These are phyloP conservation scores for Meles meles DNA, from an alignment of 2,113 vertebrate species.

Conservation along the genomic window DNA sequence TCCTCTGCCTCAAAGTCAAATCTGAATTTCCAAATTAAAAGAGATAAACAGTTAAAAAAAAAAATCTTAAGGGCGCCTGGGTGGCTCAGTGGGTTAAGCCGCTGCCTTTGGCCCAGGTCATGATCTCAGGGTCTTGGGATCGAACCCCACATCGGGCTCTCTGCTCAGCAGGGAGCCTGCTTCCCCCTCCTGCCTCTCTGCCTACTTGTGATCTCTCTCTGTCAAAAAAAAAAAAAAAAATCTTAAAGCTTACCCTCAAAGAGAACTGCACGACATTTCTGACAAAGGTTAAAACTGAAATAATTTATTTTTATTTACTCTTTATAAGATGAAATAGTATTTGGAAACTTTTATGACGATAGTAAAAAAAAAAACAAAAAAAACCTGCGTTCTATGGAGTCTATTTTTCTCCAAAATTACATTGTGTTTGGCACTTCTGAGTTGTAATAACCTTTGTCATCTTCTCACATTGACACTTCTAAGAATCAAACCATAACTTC, in stretches of 20 bases:
- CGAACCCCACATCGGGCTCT: no score
- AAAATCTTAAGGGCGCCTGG: not conserved
- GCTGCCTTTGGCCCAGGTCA: no score
- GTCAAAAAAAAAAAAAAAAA: not conserved
- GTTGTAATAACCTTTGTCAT: not conserved
- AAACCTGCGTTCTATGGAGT: not conserved
- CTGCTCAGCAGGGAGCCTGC: no score
- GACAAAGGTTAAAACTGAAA: not conserved
- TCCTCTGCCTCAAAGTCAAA: not conserved
- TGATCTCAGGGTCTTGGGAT: no score
- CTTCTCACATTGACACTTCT: not conserved
- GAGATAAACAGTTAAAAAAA: not conserved
- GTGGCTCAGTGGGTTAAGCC: no score
- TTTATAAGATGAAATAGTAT: constrained; percentile 31
- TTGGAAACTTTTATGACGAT: not conserved
- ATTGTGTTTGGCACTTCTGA: not conserved
- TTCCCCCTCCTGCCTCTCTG: no score
- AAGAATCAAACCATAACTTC: not conserved
- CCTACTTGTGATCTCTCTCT: no score
- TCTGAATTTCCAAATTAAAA: not conserved
- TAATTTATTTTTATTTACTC: not conserved
- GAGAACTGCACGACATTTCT: not conserved
- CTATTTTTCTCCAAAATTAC: not conserved
- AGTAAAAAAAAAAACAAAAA: not conserved
- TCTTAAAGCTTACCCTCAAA: not conserved